Percentiles rank a stretch among this genome's conserved stretches.
phyloP scores from a whole-genome alignment of 2,888 invertebrate genomes.

The Spilarctia lutea region DNA sequence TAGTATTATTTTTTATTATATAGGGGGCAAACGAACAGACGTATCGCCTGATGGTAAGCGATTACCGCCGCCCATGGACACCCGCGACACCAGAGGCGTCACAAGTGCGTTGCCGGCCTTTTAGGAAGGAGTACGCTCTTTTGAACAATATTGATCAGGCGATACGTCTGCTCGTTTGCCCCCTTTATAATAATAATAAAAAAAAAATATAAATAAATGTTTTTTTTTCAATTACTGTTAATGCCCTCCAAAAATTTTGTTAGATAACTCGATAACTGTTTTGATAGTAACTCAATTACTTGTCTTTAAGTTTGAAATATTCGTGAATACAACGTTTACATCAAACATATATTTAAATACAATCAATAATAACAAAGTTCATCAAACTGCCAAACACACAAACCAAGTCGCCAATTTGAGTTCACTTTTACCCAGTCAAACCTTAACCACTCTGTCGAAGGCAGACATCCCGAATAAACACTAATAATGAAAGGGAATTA shows the following conservation, averaged over 20 bases:
- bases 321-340: background rate
- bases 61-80: no score
- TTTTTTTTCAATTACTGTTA: background rate
- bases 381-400: conserved; percentile 19
- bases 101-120: no score
- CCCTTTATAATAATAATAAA: no score
- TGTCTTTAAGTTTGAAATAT: background rate
- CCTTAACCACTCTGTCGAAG: conserved; percentile 30
- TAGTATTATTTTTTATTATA: no score
- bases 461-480: conserved; percentile 52
- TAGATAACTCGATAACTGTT: background rate
- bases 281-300: background rate
- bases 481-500: conserved; percentile 56
- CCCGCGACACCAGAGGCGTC: no score
- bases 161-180: no score
- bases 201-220: background rate
- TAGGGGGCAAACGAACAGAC: no score
- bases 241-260: background rate
- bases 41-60: no score
- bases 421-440: conserved; percentile 41
- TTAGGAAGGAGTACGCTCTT: no score
- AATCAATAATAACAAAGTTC: conserved; percentile 14
- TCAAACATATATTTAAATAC: conserved; percentile 13
- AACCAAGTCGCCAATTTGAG: conserved; percentile 34
- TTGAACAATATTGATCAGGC: no score